Evolutionary conservation across 30 jellyfish, hydroid and myxozoan species (phyloP), one percentile per base, ranked within the genome.

Genomic region (Chrysaora quinquecirrha): DNA sequence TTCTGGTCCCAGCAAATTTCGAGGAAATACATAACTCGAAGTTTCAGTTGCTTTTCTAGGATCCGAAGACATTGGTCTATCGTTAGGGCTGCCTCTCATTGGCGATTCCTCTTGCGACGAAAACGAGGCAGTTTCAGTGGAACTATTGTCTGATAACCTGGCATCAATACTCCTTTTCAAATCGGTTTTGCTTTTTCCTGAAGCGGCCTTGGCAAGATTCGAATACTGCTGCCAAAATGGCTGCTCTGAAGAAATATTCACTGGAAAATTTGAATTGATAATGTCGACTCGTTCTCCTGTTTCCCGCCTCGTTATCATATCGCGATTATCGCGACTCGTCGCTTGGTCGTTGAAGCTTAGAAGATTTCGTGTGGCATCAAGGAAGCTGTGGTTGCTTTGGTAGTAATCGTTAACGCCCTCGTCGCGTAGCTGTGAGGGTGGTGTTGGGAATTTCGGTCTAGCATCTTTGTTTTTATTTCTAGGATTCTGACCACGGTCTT

Each of bases 191-290:
- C 21, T 32, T 2, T 50, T 62, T 16, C 69, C 75, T 30, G 35
- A 25, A 14, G 63, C 34, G 12, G 92, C 27, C 80, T 43, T 82
- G 18, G 92, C 92, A 12, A 82, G 80, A 50, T 82, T 82, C 14
- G 92, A 50, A 25, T 82, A 82, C 80, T 82, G 92, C 61, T 82
- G 92, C 92, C 92, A 82, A 24, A 82, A 82, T 6, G 92, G 92
- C 1, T 82, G 49, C 33, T 81, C 66, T 32, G 92, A 66, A n/a
- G 92, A 82, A 35, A 82, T 82, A 52, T 68, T 74, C 27, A 48
- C 72, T 16, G 92, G 92, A 72, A 82, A 82, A 35, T 82, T 82
- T 29, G 80, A 68, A 12, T 82, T 82, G 16, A 82, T 82, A 28
- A 71, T 82, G 9, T 82, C 92, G 10, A 73, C 27, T 20, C 27